Percentiles rank a stretch among this genome's conserved stretches.
These are phyloP conservation scores for Montipora efflorescens DNA, from an alignment of 64 coral and sea anemone species.

Conservation along the genomic window DNA sequence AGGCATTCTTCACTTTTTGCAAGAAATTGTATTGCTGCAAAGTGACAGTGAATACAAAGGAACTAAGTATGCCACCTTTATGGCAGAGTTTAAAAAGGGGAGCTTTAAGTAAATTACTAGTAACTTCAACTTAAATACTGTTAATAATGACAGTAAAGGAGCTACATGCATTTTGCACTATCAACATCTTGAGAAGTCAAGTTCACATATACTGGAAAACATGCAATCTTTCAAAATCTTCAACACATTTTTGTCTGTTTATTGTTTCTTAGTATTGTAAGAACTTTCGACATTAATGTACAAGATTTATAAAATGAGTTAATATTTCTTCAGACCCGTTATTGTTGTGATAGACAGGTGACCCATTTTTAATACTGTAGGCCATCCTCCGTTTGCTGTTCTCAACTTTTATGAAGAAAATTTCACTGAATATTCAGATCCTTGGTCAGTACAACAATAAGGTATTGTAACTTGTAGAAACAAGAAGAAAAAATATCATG, in stretches of 20 bases:
- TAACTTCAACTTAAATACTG: neutral
- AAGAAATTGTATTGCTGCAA: slow-evolving; percentile 24
- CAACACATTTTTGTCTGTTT: neutral
- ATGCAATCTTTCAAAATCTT: slow-evolving; percentile 11
- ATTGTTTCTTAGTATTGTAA: neutral
- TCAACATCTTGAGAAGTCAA: slow-evolving; percentile 2
- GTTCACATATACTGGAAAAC: slow-evolving; percentile 2
- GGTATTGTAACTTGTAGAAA: too few species aligned
- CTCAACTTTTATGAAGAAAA: too few species aligned
- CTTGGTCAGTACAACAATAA: too few species aligned
- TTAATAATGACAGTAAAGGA: neutral
- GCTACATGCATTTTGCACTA: neutral
- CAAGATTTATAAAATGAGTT: too few species aligned
- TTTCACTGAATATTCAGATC: too few species aligned
- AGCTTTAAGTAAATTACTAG: neutral
- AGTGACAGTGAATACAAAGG: slow-evolving; percentile 10
- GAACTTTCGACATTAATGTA: too few species aligned
- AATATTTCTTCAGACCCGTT: too few species aligned
- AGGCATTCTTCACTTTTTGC: slow-evolving; percentile 12
- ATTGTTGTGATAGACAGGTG: too few species aligned
- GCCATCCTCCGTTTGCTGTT: too few species aligned
- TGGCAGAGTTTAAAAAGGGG: slow-evolving; percentile 26
- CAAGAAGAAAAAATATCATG: too few species aligned
- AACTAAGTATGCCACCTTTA: slow-evolving; percentile 24
- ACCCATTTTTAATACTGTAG: too few species aligned